Evolutionary conservation across 2,888 invertebrate genomes (phyloP).

Genomic region (Epirrita christyi): DNA sequence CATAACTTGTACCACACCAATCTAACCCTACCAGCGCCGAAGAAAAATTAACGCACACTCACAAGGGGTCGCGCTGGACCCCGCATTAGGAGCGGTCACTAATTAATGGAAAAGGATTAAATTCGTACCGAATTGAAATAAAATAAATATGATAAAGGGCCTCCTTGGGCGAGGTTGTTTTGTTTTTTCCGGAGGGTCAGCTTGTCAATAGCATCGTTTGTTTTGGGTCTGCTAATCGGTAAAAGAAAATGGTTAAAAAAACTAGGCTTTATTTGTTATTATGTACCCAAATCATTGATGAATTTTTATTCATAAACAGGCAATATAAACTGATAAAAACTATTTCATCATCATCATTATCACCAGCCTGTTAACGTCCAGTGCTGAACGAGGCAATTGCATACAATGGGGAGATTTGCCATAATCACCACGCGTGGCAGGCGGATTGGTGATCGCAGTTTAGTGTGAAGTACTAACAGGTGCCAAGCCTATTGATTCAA

Average conservation of each 20-base stretch:
- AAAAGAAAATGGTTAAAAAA: conserved; percentile 26
- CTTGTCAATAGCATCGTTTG: conserved; percentile 64
- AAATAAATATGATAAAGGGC: conserved; percentile 83
- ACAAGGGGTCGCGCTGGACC: conserved; percentile 58
- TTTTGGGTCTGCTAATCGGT: conserved; percentile 43
- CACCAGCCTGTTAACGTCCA: too few species aligned
- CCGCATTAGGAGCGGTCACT: conserved; percentile 80
- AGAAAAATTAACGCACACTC: conserved; percentile 79
- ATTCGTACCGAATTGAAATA: conserved; percentile 83
- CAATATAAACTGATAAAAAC: too few species aligned
- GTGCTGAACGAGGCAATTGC: too few species aligned
- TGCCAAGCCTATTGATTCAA: too few species aligned
- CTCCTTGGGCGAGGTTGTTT: conserved; percentile 58
- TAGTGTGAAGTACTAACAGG: too few species aligned
- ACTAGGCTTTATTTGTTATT: too few species aligned
- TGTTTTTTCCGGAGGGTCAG: conserved; percentile 47
- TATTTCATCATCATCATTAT: too few species aligned
- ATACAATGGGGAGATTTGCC: too few species aligned
- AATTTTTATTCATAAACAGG: too few species aligned
- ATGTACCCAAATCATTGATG: too few species aligned
- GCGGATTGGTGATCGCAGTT: too few species aligned
- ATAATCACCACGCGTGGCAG: too few species aligned
- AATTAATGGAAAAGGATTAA: conserved; percentile 85
- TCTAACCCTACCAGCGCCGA: conserved; percentile 60
- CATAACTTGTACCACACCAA: conserved; percentile 44